Evolutionary conservation across 2,113 vertebrate species (phyloP).

Genomic region (Muntiacus reevesi): DNA sequence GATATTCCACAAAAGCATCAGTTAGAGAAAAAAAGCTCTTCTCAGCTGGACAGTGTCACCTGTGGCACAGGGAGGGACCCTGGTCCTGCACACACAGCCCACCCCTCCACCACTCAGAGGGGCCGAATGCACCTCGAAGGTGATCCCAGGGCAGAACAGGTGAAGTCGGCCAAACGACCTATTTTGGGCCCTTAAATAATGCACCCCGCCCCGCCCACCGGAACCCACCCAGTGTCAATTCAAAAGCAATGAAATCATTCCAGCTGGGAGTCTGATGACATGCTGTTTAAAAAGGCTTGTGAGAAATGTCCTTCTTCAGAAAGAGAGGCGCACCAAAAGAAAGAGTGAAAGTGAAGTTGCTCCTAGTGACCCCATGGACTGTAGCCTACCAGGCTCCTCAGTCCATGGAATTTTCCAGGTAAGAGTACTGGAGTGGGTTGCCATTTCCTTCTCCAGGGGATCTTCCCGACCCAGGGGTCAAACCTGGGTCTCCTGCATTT

Average conservation of each 20-base stretch:
- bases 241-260: constrained; percentile 69
- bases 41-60: neutral
- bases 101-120: neutral
- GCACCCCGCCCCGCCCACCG: neutral
- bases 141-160: neutral
- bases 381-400: too few species aligned
- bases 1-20: neutral
- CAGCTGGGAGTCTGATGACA: constrained; percentile 53
- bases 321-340: neutral
- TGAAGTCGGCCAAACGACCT: constrained; percentile 11
- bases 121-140: neutral
- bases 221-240: neutral
- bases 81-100: rapidly evolving
- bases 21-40: neutral
- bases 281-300: constrained; percentile 31
- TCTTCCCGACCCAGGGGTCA: too few species aligned
- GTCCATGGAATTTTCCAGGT: too few species aligned
- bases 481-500: too few species aligned
- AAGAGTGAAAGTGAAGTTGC: neutral
- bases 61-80: rapidly evolving
- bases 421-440: too few species aligned
- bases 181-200: constrained; percentile 26
- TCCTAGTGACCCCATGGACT: too few species aligned
- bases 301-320: constrained; percentile 27
- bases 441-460: too few species aligned